phyloP scores from a whole-genome alignment of 92 coral and sea anemone species.

The Zoanthus sociatus region DNA sequence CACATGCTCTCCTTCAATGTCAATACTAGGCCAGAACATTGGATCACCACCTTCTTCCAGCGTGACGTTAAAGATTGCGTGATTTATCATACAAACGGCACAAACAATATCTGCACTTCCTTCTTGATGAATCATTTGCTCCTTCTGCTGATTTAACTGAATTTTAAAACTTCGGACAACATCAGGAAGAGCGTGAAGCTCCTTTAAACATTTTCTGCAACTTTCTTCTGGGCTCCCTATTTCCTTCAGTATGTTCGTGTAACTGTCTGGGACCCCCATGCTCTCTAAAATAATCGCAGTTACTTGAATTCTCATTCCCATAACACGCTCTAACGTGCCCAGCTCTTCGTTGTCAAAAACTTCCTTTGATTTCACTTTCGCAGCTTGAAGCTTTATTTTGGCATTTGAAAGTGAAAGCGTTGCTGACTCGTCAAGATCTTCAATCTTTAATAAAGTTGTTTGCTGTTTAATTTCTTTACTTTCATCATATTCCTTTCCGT shows the following conservation, averaged over 20 bases:
- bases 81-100: slow-evolving; percentile 29
- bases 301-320: slow-evolving; percentile 23
- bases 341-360: slow-evolving; percentile 9
- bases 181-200: slow-evolving; percentile 17
- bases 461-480: neutral
- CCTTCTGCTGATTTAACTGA: slow-evolving; percentile 5
- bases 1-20: slow-evolving; percentile 19
- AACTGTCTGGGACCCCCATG: slow-evolving; percentile 32
- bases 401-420: slow-evolving; percentile 18
- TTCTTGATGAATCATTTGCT: neutral
- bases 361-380: slow-evolving; percentile 29
- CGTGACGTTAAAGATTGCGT: slow-evolving; percentile 34
- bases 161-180: slow-evolving; percentile 15
- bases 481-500: neutral
- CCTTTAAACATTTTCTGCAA: slow-evolving; percentile 14
- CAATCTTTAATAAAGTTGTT: slow-evolving; percentile 14
- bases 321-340: neutral
- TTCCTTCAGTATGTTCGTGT: neutral
- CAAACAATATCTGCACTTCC: slow-evolving; percentile 31
- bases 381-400: slow-evolving; percentile 22
- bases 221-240: slow-evolving; percentile 31
- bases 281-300: slow-evolving; percentile 29
- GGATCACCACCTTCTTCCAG: slow-evolving; percentile 35
- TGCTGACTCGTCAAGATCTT: slow-evolving; percentile 34
- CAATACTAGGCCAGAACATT: slow-evolving; percentile 37